Evolutionary conservation across 2,888 invertebrate genomes (phyloP), one percentile per base, ranked within the genome.

Genomic region (Charanyca ferruginea): DNA sequence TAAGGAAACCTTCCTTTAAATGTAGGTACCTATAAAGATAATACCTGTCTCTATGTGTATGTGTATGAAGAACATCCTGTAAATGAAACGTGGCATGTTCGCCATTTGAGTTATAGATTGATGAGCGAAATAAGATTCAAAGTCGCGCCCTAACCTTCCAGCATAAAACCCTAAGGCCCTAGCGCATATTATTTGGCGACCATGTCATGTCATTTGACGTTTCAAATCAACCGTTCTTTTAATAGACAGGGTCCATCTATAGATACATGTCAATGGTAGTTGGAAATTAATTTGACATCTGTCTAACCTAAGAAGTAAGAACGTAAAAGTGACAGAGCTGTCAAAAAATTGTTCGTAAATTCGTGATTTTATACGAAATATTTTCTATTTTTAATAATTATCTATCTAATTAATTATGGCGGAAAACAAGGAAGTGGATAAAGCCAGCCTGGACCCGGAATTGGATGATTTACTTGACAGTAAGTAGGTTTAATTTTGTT

Each of bases 381-480:
- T 58, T 75, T 81, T 73, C 71, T 80, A 70, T 73, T 76, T 80
- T 74, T 77, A 70, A 28, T 65, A n/a, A n/a, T 51, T 44, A n/a
- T 60, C n/a, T n/a, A 7, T 45, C 16, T 52, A 73, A 73, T 62
- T 76, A 84, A 90, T 66, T 76, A 95, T 95, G 95, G 91, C 95
- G 47, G 94, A 95, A 60, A 92, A 91, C 76, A 94, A 95, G 69
- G 90, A 94, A 79, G 82, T 89, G 20, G 73, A 87, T 0, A 89
- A 90, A 80, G 91, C 92, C 28, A 90, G 91, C 8, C 92, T 92
- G 32, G 97, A 98, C 83, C 96, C 97, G 41, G 98, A 98, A 89
- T 92, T 98, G 77, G 96, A 97, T 66, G 97, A 97, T 79, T 94
- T 98, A 82, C 91, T 98, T 79, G 97, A 98, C 90, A 98, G 98